Percentiles rank a stretch among this genome's conserved stretches.
Evolutionary conservation across 2,888 invertebrate genomes (phyloP).

Genomic region (Raillietiella orientalis): DNA sequence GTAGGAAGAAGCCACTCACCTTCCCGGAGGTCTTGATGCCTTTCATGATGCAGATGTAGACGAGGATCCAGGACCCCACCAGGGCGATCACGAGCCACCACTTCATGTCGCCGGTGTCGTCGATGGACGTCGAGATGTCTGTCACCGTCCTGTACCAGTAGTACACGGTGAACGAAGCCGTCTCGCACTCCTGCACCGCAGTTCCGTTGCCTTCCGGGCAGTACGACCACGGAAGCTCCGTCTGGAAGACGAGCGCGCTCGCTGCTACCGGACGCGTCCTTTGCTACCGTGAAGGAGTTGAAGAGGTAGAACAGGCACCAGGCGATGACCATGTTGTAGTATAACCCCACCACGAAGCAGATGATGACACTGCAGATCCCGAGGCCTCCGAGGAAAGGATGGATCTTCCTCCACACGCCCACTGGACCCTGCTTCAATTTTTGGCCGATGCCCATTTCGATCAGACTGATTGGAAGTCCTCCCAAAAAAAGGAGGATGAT

Average conservation of each 20-base stretch:
- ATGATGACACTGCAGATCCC: constrained; percentile 74
- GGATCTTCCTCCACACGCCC: constrained; percentile 84
- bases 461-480: constrained; percentile 72
- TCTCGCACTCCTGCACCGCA: constrained; percentile 34
- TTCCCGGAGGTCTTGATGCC: constrained; percentile 87
- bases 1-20: no score
- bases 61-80: constrained; percentile 54
- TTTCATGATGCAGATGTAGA: constrained; percentile 83
- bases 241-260: constrained; percentile 19
- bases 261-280: not conserved
- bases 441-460: constrained; percentile 81
- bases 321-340: constrained; percentile 87
- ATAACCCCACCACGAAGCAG: constrained; percentile 65
- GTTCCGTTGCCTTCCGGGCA: constrained; percentile 35
- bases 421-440: constrained; percentile 60
- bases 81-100: constrained; percentile 81
- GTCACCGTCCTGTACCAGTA: constrained; percentile 73
- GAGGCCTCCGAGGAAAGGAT: constrained; percentile 45
- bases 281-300: constrained; percentile 51
- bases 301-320: constrained; percentile 86
- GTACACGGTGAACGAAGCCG: constrained; percentile 58
- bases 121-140: constrained; percentile 59
- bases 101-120: constrained; percentile 45
- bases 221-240: constrained; percentile 45
- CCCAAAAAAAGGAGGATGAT: constrained; percentile 65